phyloP scores from a whole-genome alignment of 2,888 invertebrate genomes.

The Brachylomia viminalis region DNA sequence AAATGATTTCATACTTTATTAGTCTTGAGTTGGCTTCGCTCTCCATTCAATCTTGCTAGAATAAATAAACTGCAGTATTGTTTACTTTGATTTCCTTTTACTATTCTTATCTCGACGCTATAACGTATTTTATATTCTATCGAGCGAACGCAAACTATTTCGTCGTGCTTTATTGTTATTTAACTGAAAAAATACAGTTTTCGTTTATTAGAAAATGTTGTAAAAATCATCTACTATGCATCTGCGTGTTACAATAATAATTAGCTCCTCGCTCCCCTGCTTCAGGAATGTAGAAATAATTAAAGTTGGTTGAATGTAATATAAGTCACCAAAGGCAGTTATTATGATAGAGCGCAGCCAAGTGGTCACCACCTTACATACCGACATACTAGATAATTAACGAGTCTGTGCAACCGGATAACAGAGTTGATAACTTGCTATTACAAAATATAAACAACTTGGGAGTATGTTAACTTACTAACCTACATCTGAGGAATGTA shows the following conservation, averaged over 20 bases:
- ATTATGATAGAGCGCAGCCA: slow-evolving; percentile 43
- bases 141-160: neutral
- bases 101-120: slow-evolving; percentile 17
- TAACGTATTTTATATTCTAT: slow-evolving; percentile 8
- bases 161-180: slow-evolving; percentile 4
- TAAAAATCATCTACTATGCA: neutral
- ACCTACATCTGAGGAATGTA: slow-evolving; percentile 61
- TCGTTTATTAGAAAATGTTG: neutral
- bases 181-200: neutral
- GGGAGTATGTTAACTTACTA: slow-evolving; percentile 44
- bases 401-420: slow-evolving; percentile 61
- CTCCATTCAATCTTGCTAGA: slow-evolving; percentile 16
- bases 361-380: slow-evolving; percentile 51
- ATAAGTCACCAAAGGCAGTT: slow-evolving; percentile 34
- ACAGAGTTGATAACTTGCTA: slow-evolving; percentile 59
- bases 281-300: slow-evolving; percentile 42
- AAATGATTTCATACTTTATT: slow-evolving; percentile 5
- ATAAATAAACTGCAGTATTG: slow-evolving; percentile 25
- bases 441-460: slow-evolving; percentile 63
- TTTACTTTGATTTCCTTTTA: neutral
- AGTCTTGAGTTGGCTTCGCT: neutral
- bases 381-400: slow-evolving; percentile 59
- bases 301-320: slow-evolving; percentile 18
- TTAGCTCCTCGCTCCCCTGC: neutral
- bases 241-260: slow-evolving; percentile 14